A percentile compares a stretch with the other conserved stretches of the same genome.
phyloP scores from a whole-genome alignment of 1,140 invertebrate genomes.

The Apis dorsata region DNA sequence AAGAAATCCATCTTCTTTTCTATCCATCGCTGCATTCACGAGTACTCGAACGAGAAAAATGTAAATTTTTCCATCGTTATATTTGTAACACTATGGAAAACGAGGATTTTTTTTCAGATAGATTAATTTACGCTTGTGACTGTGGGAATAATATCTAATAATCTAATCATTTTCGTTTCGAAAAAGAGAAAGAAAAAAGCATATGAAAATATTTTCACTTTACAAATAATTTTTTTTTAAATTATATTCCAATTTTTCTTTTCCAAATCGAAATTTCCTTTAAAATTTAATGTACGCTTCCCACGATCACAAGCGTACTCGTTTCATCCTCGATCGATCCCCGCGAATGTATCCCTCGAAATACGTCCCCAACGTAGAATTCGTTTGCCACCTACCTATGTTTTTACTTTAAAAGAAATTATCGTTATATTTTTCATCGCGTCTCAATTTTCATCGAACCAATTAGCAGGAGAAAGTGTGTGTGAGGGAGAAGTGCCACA shows the following conservation, averaged over 20 bases:
- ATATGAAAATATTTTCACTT: too few relatives aligned
- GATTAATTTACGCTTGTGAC: not conserved
- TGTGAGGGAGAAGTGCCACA: not conserved
- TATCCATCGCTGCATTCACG: slow-evolving; percentile 12
- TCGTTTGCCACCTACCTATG: slow-evolving; percentile 4
- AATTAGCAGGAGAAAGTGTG: not conserved
- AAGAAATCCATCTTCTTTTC: not conserved
- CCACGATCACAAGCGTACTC: not conserved
- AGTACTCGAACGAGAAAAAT: slow-evolving; percentile 16
- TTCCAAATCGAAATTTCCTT: too few relatives aligned
- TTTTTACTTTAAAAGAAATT: not conserved
- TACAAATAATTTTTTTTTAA: too few relatives aligned
- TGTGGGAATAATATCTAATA: too few relatives aligned
- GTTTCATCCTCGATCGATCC: not conserved
- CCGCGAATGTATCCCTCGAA: not conserved
- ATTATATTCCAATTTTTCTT: too few relatives aligned
- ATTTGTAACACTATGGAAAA: not conserved
- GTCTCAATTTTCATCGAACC: not conserved
- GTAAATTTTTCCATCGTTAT: not conserved
- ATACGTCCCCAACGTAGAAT: not conserved
- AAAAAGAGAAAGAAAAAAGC: too few relatives aligned
- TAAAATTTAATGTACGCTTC: too few relatives aligned
- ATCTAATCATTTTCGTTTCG: too few relatives aligned
- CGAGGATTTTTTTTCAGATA: not conserved
- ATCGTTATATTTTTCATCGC: slow-evolving; percentile 32